These are phyloP conservation scores for Cloeon dipterum DNA, from an alignment of 2,888 invertebrate species.

Conservation along the genomic window DNA sequence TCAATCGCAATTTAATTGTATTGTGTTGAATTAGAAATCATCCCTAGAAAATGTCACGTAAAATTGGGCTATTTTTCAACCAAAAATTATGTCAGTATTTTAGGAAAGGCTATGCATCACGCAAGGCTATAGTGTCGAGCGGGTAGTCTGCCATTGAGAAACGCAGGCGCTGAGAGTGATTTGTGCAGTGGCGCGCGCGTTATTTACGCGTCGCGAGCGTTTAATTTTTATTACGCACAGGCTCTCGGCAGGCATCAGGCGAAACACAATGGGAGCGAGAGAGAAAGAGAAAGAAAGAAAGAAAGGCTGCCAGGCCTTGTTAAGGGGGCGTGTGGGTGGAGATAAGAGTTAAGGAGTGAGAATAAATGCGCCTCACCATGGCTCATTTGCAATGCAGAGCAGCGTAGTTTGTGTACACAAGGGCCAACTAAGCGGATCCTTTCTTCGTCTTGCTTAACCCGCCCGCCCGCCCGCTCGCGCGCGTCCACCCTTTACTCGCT, in stretches of 20 bases:
- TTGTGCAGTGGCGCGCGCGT: not conserved
- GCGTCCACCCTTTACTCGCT: no score
- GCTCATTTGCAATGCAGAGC: conserved; percentile 1
- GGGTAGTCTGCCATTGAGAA: not conserved
- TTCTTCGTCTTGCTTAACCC: no score
- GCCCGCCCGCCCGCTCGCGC: no score
- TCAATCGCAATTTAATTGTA: no score
- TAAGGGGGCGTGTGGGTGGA: not conserved
- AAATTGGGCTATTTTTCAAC: no score
- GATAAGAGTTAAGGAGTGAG: conserved; percentile 1
- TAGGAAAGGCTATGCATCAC: no score
- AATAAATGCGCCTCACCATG: not conserved
- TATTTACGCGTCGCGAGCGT: not conserved
- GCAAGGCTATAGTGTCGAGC: not conserved
- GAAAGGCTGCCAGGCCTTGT: no score
- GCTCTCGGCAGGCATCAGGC: no score
- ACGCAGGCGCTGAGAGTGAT: not conserved
- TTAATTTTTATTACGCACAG: not conserved
- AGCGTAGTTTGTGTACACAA: not conserved
- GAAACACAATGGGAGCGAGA: no score
- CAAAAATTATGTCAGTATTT: no score
- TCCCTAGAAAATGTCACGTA: no score
- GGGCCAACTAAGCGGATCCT: not conserved
- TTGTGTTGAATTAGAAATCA: no score
- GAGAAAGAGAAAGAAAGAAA: not conserved